phyloP scores from a whole-genome alignment of 2,888 invertebrate species.

The Lasioglossum oenotherae region DNA sequence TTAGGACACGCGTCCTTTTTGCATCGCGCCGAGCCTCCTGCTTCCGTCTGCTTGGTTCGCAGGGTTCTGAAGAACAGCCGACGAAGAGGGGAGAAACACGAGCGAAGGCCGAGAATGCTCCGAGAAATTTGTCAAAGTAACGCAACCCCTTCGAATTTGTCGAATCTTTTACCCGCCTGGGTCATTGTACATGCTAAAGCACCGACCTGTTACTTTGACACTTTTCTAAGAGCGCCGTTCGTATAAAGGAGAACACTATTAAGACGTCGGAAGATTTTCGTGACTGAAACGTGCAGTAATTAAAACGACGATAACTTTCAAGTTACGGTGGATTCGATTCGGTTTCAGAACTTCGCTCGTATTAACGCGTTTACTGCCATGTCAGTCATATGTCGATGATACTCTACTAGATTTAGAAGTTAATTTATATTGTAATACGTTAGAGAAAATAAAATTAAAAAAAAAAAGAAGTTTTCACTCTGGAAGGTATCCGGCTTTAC shows the following conservation, averaged over 20 bases:
- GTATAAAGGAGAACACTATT: not conserved
- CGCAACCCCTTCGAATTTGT: conserved; percentile 8
- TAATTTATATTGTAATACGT: not conserved
- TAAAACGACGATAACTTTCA: not conserved
- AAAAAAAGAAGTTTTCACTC: conserved; percentile 40
- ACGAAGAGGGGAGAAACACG: conserved; percentile 20
- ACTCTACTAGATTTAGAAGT: not conserved
- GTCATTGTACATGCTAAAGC: not conserved
- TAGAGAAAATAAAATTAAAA: no score
- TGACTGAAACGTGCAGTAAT: not conserved
- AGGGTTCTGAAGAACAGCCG: conserved; percentile 22
- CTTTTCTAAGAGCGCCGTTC: not conserved
- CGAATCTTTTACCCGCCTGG: not conserved
- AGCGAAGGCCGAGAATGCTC: not conserved
- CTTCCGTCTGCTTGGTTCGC: conserved; percentile 42
- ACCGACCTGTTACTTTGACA: not conserved
- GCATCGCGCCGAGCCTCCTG: conserved; percentile 44
- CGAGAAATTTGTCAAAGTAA: conserved; percentile 32
- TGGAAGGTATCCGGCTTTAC: conserved; percentile 43
- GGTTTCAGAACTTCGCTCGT: not conserved
- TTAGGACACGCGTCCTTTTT: conserved; percentile 49
- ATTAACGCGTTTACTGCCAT: not conserved
- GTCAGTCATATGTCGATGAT: not conserved
- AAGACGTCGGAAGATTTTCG: not conserved
- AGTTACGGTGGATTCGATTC: not conserved